Conservation (phyloP, 2,113 vertebrate genomes). For the Glaucidium brasilianum region DNA sequence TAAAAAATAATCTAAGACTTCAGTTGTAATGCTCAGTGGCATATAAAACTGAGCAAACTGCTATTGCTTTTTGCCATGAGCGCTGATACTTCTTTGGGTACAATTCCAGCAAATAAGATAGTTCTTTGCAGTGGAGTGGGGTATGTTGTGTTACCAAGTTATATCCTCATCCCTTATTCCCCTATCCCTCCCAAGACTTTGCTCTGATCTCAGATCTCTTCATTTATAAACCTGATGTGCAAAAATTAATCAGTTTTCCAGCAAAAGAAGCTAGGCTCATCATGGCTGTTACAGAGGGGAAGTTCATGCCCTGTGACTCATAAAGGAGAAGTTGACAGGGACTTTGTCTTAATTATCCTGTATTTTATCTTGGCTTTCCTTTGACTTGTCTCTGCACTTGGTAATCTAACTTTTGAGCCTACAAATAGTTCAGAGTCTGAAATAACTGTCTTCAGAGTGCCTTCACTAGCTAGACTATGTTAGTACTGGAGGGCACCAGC, state of each 20-base stretch:
- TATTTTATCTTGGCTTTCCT: not conserved
- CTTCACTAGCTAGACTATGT: not conserved
- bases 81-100: not conserved
- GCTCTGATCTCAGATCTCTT: not conserved
- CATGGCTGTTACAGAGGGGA: not conserved
- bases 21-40: not conserved
- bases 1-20: not conserved
- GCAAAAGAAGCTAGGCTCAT: not conserved
- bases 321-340: not conserved
- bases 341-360: not conserved
- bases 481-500: not conserved
- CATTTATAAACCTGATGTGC: not conserved
- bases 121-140: not conserved
- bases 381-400: not conserved
- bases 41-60: not conserved
- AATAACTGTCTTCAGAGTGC: not conserved
- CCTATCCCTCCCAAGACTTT: not conserved
- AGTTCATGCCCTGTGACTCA: not conserved
- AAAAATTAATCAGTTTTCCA: not conserved
- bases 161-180: not conserved
- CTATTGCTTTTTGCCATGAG: not conserved
- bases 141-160: not conserved
- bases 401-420: not conserved
- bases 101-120: not conserved
- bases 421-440: not conserved